A percentile compares a stretch with the other conserved stretches of the same genome.
These are phyloP conservation scores for Tortrix viridana DNA, from an alignment of 2,888 invertebrate genomes.

Conservation along the genomic window DNA sequence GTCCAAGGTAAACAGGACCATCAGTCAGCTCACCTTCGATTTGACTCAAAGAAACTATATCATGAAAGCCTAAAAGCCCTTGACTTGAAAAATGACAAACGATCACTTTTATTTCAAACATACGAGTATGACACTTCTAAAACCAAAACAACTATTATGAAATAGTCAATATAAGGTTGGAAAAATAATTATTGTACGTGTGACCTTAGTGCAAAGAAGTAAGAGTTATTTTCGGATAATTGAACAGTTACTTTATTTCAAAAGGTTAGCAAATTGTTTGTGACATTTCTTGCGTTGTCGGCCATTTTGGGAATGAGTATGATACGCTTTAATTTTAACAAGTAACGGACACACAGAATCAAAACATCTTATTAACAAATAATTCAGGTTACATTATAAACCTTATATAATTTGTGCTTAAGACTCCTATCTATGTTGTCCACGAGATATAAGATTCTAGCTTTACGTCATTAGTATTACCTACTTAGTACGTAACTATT, in stretches of 20 bases:
- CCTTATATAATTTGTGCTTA: too few species aligned
- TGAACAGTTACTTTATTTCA: not conserved
- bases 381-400: too few species aligned
- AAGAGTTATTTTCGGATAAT: constrained; percentile 6
- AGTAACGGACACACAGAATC: too few species aligned
- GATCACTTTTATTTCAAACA: constrained; percentile 20
- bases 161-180: constrained; percentile 1
- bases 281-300: constrained; percentile 5
- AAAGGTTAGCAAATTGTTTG: constrained; percentile 7
- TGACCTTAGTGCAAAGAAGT: not conserved
- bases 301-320: constrained; percentile 6
- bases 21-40: constrained; percentile 25
- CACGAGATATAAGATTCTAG: too few species aligned
- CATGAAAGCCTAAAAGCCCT: constrained; percentile 11
- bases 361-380: too few species aligned
- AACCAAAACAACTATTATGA: constrained; percentile 7
- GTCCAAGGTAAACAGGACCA: constrained; percentile 18
- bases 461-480: too few species aligned
- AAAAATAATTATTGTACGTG: not conserved
- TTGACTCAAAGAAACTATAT: not conserved
- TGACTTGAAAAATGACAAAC: constrained; percentile 23
- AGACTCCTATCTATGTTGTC: too few species aligned
- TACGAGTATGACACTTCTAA: constrained; percentile 1
- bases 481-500: too few species aligned
- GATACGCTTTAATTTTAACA: constrained; percentile 2